Conservation (phyloP, 2,888 invertebrate genomes). For the Priocnemis perturbator region DNA sequence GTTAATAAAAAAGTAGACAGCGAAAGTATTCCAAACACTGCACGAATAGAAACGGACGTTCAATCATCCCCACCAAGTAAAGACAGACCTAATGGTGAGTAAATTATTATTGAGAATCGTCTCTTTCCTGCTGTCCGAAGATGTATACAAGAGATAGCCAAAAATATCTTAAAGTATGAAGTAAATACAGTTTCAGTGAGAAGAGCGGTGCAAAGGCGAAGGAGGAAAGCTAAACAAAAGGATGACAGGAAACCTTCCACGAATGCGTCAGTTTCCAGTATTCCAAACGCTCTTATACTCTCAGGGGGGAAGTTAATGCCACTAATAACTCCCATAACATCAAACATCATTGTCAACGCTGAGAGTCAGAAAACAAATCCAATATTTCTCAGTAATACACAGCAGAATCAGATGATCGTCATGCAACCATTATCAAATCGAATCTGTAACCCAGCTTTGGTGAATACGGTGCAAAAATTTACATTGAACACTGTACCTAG, state of each 20-base stretch:
- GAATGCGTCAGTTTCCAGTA: slow-evolving; percentile 54
- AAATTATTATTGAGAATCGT: no score
- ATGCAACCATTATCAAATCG: slow-evolving; percentile 69
- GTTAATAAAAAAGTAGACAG: slow-evolving; percentile 55
- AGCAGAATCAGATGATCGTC: slow-evolving; percentile 72
- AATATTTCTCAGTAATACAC: slow-evolving; percentile 69
- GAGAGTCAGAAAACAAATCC: slow-evolving; percentile 64
- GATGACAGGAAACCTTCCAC: slow-evolving; percentile 45
- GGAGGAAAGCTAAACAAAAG: slow-evolving; percentile 57
- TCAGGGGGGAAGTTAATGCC: slow-evolving; percentile 72
- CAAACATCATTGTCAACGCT: slow-evolving; percentile 71
- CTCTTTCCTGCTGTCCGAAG: no score
- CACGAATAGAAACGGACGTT: slow-evolving; percentile 30
- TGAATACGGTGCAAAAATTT: slow-evolving; percentile 68
- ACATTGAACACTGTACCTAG: slow-evolving; percentile 65
- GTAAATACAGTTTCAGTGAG: slow-evolving; percentile 48
- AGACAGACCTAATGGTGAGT: neutral
- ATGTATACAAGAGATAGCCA: neutral
- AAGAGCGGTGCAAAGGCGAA: slow-evolving; percentile 58
- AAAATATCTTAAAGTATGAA: no score
- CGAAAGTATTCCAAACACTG: slow-evolving; percentile 19
- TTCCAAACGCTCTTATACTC: slow-evolving; percentile 69
- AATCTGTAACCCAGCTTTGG: slow-evolving; percentile 65
- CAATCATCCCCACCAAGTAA: slow-evolving; percentile 3
- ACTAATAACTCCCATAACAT: slow-evolving; percentile 68